These are phyloP conservation scores for Ivindomyrus marchei DNA, from an alignment of 2,113 vertebrate genomes.

Conservation along the genomic window DNA sequence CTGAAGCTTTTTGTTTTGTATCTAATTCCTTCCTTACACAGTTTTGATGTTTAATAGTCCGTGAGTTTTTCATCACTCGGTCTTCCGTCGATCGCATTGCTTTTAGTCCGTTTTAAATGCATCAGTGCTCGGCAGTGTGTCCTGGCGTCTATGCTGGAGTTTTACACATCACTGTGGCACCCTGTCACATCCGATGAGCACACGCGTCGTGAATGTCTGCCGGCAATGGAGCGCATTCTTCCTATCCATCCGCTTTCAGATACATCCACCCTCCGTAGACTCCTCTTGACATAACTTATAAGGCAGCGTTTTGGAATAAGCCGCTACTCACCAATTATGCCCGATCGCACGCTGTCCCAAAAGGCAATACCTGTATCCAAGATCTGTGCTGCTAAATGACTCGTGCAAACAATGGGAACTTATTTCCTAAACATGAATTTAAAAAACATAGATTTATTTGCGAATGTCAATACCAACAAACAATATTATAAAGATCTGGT, in stretches of 20 bases:
- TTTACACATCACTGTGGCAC: neutral
- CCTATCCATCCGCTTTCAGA: neutral
- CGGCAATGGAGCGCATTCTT: neutral
- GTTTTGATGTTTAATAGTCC: conserved; percentile 1
- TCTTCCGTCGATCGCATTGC: neutral
- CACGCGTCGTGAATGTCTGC: neutral
- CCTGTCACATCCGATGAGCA: neutral
- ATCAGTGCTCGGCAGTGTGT: neutral
- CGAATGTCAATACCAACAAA: neutral
- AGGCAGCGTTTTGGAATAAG: neutral
- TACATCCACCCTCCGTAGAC: neutral
- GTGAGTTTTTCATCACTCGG: neutral
- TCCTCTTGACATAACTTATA: neutral
- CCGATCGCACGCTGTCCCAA: neutral
- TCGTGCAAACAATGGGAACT: neutral
- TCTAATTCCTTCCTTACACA: neutral
- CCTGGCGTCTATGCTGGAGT: neutral
- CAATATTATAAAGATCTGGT: neutral
- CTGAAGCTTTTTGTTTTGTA: neutral
- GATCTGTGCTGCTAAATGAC: neutral
- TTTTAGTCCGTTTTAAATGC: neutral
- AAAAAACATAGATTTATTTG: conserved; percentile 8
- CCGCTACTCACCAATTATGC: neutral
- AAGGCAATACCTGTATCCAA: neutral
- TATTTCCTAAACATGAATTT: neutral